These are phyloP conservation scores for Tangara arthus DNA, from an alignment of 2,797 vertebrate species.

Conservation along the genomic window DNA sequence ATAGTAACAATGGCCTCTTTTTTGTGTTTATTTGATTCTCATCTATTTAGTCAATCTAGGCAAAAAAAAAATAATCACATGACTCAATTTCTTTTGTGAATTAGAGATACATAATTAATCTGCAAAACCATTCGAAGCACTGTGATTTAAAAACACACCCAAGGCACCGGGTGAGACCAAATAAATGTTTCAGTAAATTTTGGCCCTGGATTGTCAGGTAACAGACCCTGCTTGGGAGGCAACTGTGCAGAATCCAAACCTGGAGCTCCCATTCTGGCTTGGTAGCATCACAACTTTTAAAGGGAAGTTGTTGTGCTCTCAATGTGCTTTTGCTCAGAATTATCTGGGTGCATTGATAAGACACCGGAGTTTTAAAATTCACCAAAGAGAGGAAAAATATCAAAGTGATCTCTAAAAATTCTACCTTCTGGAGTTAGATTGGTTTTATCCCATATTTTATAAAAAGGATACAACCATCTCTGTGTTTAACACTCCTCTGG, in stretches of 20 bases:
- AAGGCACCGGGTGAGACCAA: background rate
- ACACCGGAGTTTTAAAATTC: background rate
- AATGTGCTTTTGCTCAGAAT: background rate
- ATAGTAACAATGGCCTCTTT: background rate
- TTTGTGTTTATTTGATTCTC: background rate
- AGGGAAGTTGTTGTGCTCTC: background rate
- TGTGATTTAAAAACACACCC: background rate
- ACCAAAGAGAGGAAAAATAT: background rate
- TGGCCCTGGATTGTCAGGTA: background rate
- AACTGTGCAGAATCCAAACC: fast-evolving
- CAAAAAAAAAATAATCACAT: background rate
- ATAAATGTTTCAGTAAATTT: background rate
- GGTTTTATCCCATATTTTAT: background rate
- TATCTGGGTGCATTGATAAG: background rate
- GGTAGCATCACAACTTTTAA: background rate
- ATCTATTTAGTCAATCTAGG: background rate
- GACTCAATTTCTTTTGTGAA: background rate
- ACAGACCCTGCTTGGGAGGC: background rate
- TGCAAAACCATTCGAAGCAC: background rate
- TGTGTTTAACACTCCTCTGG: background rate
- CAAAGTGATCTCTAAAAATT: background rate
- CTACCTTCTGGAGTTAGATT: background rate
- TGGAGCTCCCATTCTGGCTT: background rate
- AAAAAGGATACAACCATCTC: background rate
- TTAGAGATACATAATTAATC: background rate